Evolutionary conservation across 2,888 invertebrate genomes (phyloP).

Genomic region (Phymatocera aterrima): DNA sequence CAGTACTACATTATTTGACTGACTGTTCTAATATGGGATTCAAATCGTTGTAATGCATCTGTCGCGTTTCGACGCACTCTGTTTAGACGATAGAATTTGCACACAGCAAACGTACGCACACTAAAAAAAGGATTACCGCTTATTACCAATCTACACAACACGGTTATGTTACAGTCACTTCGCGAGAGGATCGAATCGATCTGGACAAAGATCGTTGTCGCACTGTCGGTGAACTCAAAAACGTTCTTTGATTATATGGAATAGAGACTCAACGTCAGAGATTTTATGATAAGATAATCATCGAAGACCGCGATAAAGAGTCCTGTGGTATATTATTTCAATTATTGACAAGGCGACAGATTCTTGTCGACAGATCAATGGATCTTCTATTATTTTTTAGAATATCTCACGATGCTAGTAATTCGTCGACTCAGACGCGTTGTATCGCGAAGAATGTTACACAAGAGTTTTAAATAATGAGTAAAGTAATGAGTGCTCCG

Average conservation of each 20-base stretch:
- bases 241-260: slow-evolving; percentile 37
- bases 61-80: slow-evolving; percentile 1
- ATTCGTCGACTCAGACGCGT: neutral
- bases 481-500: neutral
- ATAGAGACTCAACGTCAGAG: slow-evolving; percentile 29
- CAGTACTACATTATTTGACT: slow-evolving; percentile 36
- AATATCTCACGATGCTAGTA: neutral
- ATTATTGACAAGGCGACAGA: slow-evolving; percentile 32
- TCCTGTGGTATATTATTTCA: slow-evolving; percentile 22
- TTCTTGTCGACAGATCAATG: neutral
- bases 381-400: neutral
- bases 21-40: slow-evolving; percentile 34
- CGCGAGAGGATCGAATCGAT: slow-evolving; percentile 38
- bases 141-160: slow-evolving; percentile 17
- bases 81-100: neutral
- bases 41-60: slow-evolving; percentile 41
- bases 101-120: neutral
- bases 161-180: slow-evolving; percentile 33
- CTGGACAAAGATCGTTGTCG: slow-evolving; percentile 32
- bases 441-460: too few relatives aligned
- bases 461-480: neutral
- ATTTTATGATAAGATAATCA: slow-evolving; percentile 41
- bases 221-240: slow-evolving; percentile 13
- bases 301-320: neutral
- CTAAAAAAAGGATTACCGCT: neutral